phyloP scores from a whole-genome alignment of 1,140 invertebrate genomes.

The Lerema accius region DNA sequence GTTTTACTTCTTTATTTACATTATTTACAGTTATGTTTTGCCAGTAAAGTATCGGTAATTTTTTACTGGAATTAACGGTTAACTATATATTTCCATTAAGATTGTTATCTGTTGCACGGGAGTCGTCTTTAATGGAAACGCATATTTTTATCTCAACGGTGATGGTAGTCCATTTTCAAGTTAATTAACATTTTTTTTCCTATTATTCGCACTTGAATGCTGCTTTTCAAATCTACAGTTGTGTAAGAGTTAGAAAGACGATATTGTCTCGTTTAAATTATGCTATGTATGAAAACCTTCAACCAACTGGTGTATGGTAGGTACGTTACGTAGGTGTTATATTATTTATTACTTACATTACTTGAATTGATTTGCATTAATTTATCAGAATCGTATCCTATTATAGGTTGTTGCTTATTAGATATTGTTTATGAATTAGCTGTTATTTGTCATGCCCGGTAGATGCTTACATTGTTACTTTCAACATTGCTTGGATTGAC shows the following conservation, averaged over 20 bases:
- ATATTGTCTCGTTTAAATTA: conserved; percentile 24
- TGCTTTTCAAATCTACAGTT: conserved; percentile 20
- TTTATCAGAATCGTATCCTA: conserved; percentile 14
- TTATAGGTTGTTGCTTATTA: conserved; percentile 26
- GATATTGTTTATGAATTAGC: conserved; percentile 14
- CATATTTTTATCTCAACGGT: conserved; percentile 6
- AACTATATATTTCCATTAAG: conserved; percentile 32
- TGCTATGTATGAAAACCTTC: conserved; percentile 25
- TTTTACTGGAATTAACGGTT: conserved; percentile 22
- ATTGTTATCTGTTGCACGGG: conserved; percentile 22
- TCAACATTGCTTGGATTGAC: neutral
- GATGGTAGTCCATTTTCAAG: conserved; percentile 1
- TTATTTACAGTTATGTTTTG: conserved; percentile 25
- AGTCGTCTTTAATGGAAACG: conserved; percentile 19
- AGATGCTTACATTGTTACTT: neutral
- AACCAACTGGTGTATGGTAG: conserved; percentile 14
- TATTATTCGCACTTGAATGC: conserved; percentile 12
- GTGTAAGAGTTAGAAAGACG: conserved; percentile 2
- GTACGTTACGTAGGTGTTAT: conserved; percentile 25
- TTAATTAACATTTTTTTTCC: conserved; percentile 13
- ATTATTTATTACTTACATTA: conserved; percentile 33
- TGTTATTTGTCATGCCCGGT: conserved; percentile 23
- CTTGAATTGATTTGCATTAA: conserved; percentile 33
- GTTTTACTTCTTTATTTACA: conserved; percentile 29
- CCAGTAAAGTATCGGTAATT: conserved; percentile 24